Evolutionary conservation across 2,888 invertebrate species (phyloP), one percentile per base, ranked within the genome.

Genomic region (Pollenia angustigena): DNA sequence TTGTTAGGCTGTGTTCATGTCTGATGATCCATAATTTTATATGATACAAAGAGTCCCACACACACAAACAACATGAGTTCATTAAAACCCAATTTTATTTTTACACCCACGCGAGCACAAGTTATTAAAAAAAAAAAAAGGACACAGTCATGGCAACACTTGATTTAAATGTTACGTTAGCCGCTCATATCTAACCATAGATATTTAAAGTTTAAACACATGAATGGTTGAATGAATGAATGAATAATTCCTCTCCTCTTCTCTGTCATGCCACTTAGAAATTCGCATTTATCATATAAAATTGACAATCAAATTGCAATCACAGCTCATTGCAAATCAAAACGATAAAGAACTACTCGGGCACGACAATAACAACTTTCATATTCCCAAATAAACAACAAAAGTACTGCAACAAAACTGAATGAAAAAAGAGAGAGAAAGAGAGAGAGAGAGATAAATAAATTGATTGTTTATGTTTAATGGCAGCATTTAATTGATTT

Each of bases 381-480:
- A 76, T 42, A 23, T 54, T n/a, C 16, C 12, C 23, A 60, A 42
- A 78, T 32, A 58, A 58, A 68, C 40, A 50, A 16, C 14, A 54
- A 58, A 32, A 32, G 32, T 6, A 3, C 14, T 32, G 2, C 23
- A 14, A 52, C 12, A 14, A 23, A 56, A 48, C n/a, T 4, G 78
- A 6, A 16, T 32, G 8, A 44, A 46, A 80, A 4, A 18, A 56
- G 18, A 18, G 18, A 1, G 18, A 18, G 18, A 18, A 58, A 72
- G 14, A 8, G 12, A n/a, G 32, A 58, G 50, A 12, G 58, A 64
- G 11, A n/a, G 4, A 46, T 44, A 18, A 10, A 64, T 72, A 81
- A 81, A 85, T 79, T 79, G 66, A 72, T 74, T 76, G 72, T 66
- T 78, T 79, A 79, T 72, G 81, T 85, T 64, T 12, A 72, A 50